Base-by-base conservation (phyloP, 2,797 vertebrate species). In the Hippopotamyrus pictus region DNA sequence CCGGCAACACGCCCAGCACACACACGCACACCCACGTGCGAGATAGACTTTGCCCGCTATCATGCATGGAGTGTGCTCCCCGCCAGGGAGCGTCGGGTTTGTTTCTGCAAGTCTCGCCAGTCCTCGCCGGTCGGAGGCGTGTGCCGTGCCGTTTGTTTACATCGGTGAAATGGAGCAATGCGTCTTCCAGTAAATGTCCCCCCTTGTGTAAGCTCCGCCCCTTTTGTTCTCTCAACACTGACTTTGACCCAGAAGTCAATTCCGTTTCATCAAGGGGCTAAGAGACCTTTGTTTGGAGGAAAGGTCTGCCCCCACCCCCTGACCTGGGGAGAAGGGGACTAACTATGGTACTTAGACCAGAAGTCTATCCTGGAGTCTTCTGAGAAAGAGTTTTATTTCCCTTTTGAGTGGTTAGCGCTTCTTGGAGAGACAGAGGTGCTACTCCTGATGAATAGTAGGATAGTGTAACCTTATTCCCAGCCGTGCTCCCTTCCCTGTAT, bases 51-150 rank as follows among this genome's bases (percentile, higher is more conserved):
- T 85, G 87, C 89, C 57, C 87, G 8, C 25, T 84, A 29, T 89
- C 73, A 62, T n/a, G 50, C 44, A 46, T 22, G 76, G 87, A 89
- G 88, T 90, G 62, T 91, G 85, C 88, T 88, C 88, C 84, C 54
- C 6, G 65, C 62, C 88, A 89, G 51, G 48, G 50, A 85, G 89
- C 88, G 65, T 83, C 88, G 50, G 76, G 85, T 90, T 90, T 88
- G 62, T 90, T 51, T 90, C 85, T 48, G 25, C n/a, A 25, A 7
- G 51, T 37, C 9, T 53, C 14, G n/a, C 25, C n/a, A 5, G 3
- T 14, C 14, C 57, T 79, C 12, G 14, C 19, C 9, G 1, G 9
- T 48, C 8, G n/a, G 46, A 73, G 57, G 41, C n/a, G 29, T 79
- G 19, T 33, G 53, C n/a, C 3, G 8, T 11, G 62, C 12, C 73